phyloP scores from a whole-genome alignment of 1,140 invertebrate species.

The Zaprionus camerounensis region DNA sequence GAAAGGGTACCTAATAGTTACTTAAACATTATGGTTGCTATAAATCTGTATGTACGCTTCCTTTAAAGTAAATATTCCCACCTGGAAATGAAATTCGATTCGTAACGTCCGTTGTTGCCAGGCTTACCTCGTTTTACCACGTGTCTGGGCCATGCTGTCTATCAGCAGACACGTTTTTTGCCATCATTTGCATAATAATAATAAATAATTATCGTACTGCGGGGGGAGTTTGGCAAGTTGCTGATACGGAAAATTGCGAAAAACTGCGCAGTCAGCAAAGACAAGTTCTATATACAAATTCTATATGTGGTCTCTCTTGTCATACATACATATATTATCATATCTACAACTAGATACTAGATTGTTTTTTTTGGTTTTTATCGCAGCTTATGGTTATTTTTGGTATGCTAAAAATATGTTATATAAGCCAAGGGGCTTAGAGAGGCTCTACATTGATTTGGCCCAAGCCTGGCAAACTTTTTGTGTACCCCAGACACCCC shows the following conservation, averaged over 20 bases:
- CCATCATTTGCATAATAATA: slow-evolving; percentile 36
- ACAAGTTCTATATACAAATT: neutral
- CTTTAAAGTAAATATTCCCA: too few relatives aligned
- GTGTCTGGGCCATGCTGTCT: slow-evolving; percentile 37
- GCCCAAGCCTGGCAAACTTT: neutral
- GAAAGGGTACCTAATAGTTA: too few relatives aligned
- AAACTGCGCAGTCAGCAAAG: slow-evolving; percentile 33
- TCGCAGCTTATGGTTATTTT: slow-evolving; percentile 24
- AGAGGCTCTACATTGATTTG: neutral
- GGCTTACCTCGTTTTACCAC: slow-evolving; percentile 5
- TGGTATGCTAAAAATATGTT: slow-evolving; percentile 23
- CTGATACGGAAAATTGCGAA: slow-evolving; percentile 9
- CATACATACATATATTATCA: neutral
- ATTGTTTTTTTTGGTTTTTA: neutral
- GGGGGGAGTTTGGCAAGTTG: slow-evolving; percentile 37
- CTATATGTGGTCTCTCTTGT: neutral
- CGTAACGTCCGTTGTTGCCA: slow-evolving; percentile 6
- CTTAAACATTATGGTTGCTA: too few relatives aligned
- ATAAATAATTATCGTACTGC: neutral
- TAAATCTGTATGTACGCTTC: too few relatives aligned
- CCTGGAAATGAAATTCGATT: neutral
- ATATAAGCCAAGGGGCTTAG: neutral
- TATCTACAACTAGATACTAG: slow-evolving; percentile 16
- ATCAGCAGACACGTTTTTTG: slow-evolving; percentile 51
- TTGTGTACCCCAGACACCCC: neutral